Evolutionary conservation across 2,888 invertebrate genomes (phyloP), one percentile per base, ranked within the genome.

Genomic region (Chrysotoxum bicinctum): DNA sequence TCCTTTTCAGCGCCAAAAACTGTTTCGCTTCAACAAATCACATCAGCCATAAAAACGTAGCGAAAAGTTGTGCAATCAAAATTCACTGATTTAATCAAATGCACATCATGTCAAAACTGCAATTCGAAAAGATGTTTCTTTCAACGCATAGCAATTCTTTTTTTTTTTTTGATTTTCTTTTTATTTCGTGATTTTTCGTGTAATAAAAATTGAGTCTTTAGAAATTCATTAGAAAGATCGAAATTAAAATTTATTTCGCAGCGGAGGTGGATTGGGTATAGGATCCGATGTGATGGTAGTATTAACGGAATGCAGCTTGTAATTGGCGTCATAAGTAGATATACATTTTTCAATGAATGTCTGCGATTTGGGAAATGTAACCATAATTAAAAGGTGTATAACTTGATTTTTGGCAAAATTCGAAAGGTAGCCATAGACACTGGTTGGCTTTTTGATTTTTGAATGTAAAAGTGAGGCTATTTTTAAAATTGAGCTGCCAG

Each of bases 301-400:
- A 66, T 66, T 58, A n/a, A 35, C 1, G 40, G 72, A 72, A 82
- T 77, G 81, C 43, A 52, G 58, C 50, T n/a, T 56, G 23, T 72
- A 72, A 81, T 76, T 81, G 77, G 56, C 76, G 64, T 81, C 64
- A 76, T 50, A 50, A 50, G 14, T 23, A 50, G 6, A 7, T 26
- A 4, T 62, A 58, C 4, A 30, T 30, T 35, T 64, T 30, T 48
- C 9, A 56, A 48, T 19, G 60, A 45, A 35, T 70, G 76, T 37
- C 54, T 76, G 64, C 2, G 64, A 56, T 64, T 76, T 76, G 19
- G 50, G 35, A 72, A 48, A 56, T 73, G 56, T 70, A n/a, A 43
- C 54, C 54, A n/a, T n/a, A 66, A 80, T 81, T 70, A 69, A 62
- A 54, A 69, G 60, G 68, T 75, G 69, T 14, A 75, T 69, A 68